Percentiles rank a stretch among this genome's conserved stretches.
Evolutionary conservation across 2,113 vertebrate species (phyloP).

Genomic region (Microcebus tavaratra): DNA sequence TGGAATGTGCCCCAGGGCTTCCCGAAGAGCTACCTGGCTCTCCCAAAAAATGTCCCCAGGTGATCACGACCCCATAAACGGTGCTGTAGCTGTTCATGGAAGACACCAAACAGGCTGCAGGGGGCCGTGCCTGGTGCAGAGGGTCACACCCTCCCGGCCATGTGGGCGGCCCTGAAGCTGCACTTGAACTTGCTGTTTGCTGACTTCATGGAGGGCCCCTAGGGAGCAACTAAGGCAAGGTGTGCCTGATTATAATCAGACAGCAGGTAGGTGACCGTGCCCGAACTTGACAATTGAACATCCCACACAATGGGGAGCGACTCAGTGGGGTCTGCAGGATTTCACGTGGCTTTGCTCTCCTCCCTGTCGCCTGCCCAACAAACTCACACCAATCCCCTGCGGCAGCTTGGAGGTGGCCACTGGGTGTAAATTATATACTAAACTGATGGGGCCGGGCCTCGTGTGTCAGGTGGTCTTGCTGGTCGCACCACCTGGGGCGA

Average conservation of each 20-base stretch:
- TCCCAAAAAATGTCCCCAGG: constrained; percentile 83
- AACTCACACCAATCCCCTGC: rapidly evolving
- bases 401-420: no score
- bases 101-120: constrained; percentile 78
- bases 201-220: neutral
- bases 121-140: constrained; percentile 58
- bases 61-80: constrained; percentile 79
- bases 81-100: constrained; percentile 82
- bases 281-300: neutral
- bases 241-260: constrained; percentile 36
- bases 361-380: neutral
- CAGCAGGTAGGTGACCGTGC: neutral
- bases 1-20: constrained; percentile 85
- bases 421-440: rapidly evolving
- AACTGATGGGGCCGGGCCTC: neutral
- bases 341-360: neutral
- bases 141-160: constrained; percentile 54
- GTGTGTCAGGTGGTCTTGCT: neutral
- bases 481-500: no score
- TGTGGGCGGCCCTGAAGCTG: constrained; percentile 35
- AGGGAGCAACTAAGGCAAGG: constrained; percentile 24
- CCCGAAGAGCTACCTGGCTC: constrained; percentile 83
- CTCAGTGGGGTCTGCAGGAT: neutral
- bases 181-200: constrained; percentile 25
- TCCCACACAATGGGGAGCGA: neutral